Evolutionary conservation across 2,888 invertebrate genomes (phyloP), one percentile per base, ranked within the genome.

Genomic region (Bruchidius siliquastri): DNA sequence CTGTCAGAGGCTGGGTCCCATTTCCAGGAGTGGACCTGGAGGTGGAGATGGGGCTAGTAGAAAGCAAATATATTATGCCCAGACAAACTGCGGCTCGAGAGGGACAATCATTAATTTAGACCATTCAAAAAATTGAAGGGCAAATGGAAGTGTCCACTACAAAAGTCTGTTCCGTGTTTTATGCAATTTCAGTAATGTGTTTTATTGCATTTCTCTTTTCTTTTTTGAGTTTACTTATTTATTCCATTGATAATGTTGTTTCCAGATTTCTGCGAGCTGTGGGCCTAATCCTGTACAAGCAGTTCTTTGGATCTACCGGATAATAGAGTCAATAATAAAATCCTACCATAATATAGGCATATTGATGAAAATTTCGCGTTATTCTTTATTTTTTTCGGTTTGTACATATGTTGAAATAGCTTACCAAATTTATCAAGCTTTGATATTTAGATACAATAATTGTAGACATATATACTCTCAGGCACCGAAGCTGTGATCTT

Each of bases 401-500:
- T 49, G 49, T 49, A 49, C 49, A 49, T 49, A 49, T 49, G 30
- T 8, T n/a, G n/a, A 26, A 26, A 8, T 49, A 49, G 49, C 13
- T 18, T 13, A 49, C 18, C 49, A 49, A 49, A 49, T 8, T 13
- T 49, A 18, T 13, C 8, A 49, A 13, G 49, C 6, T 49, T 49
- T 49, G 3, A 49, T 49, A 49, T 8, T 8, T 49, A 49, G 49
- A 49, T 13, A 49, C 18, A 13, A 13, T 8, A 49, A 49, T 49
- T 49, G 49, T 49, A 49, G 8, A 49, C 13, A 49, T 13, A 49
- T 49, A 49, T 49, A 49, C 6, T 49, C 76, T 76, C 77, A 74
- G 76, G 76, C 72, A 77, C 72, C 75, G 20, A 72, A 76, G 72
- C 78, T 78, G 78, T 78, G 78, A 77, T 78, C 72, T 76, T 73